Evolutionary conservation across 2,888 invertebrate genomes (phyloP).

Genomic region (Agrotis ipsilon): DNA sequence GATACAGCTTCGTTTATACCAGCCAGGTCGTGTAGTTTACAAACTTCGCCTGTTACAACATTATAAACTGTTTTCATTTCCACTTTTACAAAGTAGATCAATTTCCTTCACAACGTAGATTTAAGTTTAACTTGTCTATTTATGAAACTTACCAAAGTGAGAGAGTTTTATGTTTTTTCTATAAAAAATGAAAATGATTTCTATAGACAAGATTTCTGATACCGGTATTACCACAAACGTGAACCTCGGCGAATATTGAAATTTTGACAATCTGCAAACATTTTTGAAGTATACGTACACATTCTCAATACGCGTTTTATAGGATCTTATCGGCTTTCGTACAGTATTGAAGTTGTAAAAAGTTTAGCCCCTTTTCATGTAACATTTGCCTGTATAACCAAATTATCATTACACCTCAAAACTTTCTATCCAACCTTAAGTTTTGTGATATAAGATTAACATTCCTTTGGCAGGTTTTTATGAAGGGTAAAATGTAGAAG

Average conservation of each 20-base stretch:
- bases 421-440: conserved; percentile 49
- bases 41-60: conserved; percentile 42
- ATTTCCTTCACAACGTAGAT: conserved; percentile 37
- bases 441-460: conserved; percentile 50
- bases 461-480: conserved; percentile 47
- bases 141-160: conserved; percentile 29
- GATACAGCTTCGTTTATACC: conserved; percentile 23
- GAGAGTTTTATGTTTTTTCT: conserved; percentile 28
- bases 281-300: conserved; percentile 73
- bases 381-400: conserved; percentile 78
- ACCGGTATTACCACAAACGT: not conserved
- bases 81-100: conserved; percentile 48
- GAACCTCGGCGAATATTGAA: conserved; percentile 54
- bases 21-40: conserved; percentile 27
- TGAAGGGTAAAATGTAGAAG: conserved; percentile 60
- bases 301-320: conserved; percentile 79
- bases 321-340: conserved; percentile 85
- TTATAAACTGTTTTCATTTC: conserved; percentile 52
- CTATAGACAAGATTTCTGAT: conserved; percentile 31
- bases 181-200: conserved; percentile 34
- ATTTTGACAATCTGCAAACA: conserved; percentile 61
- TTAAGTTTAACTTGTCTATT: conserved; percentile 41
- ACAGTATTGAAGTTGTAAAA: conserved; percentile 87
- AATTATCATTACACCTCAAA: conserved; percentile 60
- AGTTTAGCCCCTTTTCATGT: conserved; percentile 83